phyloP scores from a whole-genome alignment of 2,113 vertebrate genomes.

The Panurus biarmicus region DNA sequence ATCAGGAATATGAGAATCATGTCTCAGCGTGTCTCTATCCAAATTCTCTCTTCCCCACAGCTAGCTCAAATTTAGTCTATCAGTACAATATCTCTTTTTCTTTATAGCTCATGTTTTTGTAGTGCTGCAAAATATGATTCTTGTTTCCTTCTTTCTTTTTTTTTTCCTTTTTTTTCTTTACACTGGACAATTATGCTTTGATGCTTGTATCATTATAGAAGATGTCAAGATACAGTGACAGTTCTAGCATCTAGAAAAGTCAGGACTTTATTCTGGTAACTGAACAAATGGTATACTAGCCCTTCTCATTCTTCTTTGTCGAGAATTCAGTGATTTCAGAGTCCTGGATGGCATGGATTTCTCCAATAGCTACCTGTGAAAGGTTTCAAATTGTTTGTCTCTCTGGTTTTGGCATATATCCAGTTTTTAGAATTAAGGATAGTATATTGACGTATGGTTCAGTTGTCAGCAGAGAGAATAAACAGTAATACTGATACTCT shows the following conservation, averaged over 20 bases:
- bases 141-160: not conserved
- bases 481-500: not conserved
- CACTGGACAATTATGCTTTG: not conserved
- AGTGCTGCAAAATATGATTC: not conserved
- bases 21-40: not conserved
- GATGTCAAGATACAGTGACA: not conserved
- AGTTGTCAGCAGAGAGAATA: not conserved
- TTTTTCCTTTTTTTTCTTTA: not conserved
- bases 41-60: not conserved
- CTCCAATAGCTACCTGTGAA: not conserved
- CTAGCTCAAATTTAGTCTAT: not conserved
- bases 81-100: not conserved
- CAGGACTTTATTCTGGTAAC: not conserved
- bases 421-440: accelerated
- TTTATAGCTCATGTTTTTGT: not conserved
- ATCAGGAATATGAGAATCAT: not conserved
- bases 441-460: not conserved
- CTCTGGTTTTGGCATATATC: not conserved
- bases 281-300: not conserved
- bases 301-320: not conserved
- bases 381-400: not conserved
- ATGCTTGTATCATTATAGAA: not conserved
- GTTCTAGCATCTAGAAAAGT: not conserved
- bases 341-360: not conserved
- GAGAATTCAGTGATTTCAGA: not conserved